Evolutionary conservation across 2,888 invertebrate species (phyloP).

Genomic region (Rotaria magnacalcarata): DNA sequence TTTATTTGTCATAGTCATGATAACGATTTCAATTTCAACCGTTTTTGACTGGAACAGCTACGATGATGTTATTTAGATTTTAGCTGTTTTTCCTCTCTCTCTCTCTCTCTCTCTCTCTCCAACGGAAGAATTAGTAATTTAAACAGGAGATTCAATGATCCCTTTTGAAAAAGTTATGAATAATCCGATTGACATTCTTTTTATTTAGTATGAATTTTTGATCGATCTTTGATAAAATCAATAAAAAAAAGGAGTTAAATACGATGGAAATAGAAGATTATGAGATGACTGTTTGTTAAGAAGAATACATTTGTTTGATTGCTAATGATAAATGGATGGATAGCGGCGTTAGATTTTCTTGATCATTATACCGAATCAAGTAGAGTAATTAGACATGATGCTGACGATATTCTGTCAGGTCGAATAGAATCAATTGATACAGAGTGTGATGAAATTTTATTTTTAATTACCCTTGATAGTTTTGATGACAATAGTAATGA

Average conservation of each 20-base stretch:
- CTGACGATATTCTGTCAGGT: neutral
- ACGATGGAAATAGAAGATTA: neutral
- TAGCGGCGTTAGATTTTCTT: neutral
- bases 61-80: neutral
- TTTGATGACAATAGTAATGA: neutral
- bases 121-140: neutral
- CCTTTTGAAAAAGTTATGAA: neutral
- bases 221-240: neutral
- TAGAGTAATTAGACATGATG: neutral
- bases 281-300: neutral
- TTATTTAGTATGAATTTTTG: neutral
- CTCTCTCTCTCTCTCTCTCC: no score
- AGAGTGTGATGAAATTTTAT: neutral
- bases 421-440: neutral
- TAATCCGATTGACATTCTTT: neutral
- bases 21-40: neutral
- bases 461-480: neutral
- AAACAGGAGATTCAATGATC: neutral
- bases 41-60: neutral
- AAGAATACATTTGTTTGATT: neutral
- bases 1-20: neutral
- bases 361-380: neutral
- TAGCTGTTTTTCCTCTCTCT: neutral
- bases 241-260: neutral
- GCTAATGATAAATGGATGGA: neutral